phyloP scores from a whole-genome alignment of 64 coral and sea anemone genomes.

The Stylophora pistillata region DNA sequence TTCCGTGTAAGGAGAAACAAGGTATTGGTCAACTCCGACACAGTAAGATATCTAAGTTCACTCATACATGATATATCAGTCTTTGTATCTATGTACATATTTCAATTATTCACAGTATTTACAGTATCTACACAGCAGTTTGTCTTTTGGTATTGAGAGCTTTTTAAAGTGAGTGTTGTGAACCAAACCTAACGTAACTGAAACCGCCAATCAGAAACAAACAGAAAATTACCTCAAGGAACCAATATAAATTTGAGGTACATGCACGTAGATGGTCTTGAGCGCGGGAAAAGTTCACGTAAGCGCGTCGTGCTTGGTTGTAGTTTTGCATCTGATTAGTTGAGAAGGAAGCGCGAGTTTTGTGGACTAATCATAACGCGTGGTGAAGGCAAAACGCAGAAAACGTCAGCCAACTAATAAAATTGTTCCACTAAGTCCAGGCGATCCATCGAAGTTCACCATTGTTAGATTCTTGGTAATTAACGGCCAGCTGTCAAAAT shows the following conservation, averaged over 20 bases:
- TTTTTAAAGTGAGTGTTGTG: background rate
- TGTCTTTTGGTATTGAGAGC: background rate
- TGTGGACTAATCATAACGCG: too few relatives aligned
- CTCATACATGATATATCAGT: background rate
- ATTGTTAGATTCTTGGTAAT: background rate
- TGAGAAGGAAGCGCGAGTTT: too few relatives aligned
- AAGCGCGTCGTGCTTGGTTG: too few relatives aligned
- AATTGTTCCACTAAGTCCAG: background rate
- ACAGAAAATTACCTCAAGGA: too few relatives aligned
- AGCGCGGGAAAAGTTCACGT: too few relatives aligned
- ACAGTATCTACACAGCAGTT: background rate
- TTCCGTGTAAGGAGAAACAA: too few relatives aligned
- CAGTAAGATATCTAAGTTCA: background rate
- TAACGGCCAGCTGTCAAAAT: background rate
- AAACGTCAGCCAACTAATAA: too few relatives aligned
- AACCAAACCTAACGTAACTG: background rate
- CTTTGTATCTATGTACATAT: background rate
- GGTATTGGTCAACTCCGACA: background rate
- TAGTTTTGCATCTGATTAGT: too few relatives aligned
- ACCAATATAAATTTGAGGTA: too few relatives aligned
- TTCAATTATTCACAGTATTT: slow-evolving; percentile 16
- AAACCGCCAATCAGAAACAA: too few relatives aligned
- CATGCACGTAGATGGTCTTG: too few relatives aligned
- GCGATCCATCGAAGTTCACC: background rate
- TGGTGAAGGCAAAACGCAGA: too few relatives aligned